Base-by-base conservation (phyloP, 1,140 invertebrate genomes). In the Bombus difficillimus region DNA sequence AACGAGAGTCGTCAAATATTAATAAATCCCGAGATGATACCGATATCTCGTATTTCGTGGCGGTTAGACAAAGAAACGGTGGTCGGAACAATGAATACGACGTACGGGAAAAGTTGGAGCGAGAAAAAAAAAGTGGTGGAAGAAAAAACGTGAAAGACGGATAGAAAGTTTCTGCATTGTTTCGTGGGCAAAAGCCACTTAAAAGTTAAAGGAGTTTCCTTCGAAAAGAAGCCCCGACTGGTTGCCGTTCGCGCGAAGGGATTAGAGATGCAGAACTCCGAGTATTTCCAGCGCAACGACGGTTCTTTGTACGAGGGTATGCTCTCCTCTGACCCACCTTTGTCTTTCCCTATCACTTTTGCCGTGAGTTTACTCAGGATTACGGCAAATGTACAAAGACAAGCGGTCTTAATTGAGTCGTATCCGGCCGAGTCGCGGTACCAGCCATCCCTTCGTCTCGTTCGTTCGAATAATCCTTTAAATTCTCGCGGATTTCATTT, bases 191-290 rank as follows among this genome's bases (percentile, higher is more conserved):
- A 87, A 89, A 92, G 88, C 88, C 85, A 90, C 88, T 93, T 92
- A 89, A 92, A 92, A 92, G 89, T 93, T 92, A 90, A 90, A 91
- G 89, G 64, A 91, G 89, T 73, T 88, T 89, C 86, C 77, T 89
- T 88, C 88, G 84, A 79, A 89, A 83, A 74, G 71, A 83, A 81
- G 64, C 53, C 62, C 84, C 28, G 73, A 15, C 43, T 34, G 69
- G 82, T 66, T 22, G 59, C 18, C 8, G 41, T 25, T 41, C 59
- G 83, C 69, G 47, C 62, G 72, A 64, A 41, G 25, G 39, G 74
- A 74, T 88, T 75, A 85, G 68, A 73, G 64, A 76, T 47, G 59
- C 81, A 57, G 59, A 71, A 78, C 66, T 78, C 22, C 25, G 53
- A 22, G 32, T 73, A 41, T 78, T 69, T 79, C 76, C 12, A 37